Base-by-base conservation (phyloP, 2,113 vertebrate genomes). In the Hippopotamus amphibius region DNA sequence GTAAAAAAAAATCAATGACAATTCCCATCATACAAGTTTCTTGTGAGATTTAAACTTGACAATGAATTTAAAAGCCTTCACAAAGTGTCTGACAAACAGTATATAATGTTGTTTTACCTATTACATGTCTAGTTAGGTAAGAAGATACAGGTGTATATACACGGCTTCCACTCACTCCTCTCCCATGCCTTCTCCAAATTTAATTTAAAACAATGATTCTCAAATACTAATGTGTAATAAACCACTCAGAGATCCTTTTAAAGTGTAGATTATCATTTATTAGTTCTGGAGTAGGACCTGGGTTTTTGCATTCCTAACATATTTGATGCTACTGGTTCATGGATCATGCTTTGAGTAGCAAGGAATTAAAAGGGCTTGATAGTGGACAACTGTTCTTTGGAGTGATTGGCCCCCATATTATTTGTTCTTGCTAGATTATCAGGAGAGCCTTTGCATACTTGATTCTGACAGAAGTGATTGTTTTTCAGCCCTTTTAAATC, bases 51-150 rank as follows among this genome's bases (percentile, higher is more conserved):
- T 95, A 71, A 80, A 65, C 14, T 53, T 69, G 30, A 33, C 22
- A 93, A 28, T 88, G 55, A 48, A 30, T 92, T n/a, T 19, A 53
- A 61, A 83, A 72, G 26, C 90, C 41, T 85, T 95, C 57, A 96
- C 57, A 84, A 28, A 69, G 26, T 95, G 41, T 72, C 59, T 81
- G 61, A 63, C n/a, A 95, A 71, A 90, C 74, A 28, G 12, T 59
- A 24, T 94, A 13, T 71, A 82, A 50, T 79, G 76, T 11, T 66
- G 9, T 69, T n/a, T 86, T 63, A 55, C 19, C 41, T 57, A 41
- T 22, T 72, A n/a, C 6, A 41, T 22, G 7, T 79, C 33, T 66
- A 66, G 12, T 90, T 83, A 92, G 21, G 1, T 88, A 74, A 86
- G 24, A 86, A 90, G 88, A 61, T 92, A 82, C 28, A 81, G 14